Conservation (phyloP, 2,113 vertebrate species). For the Camelus bactrianus region DNA sequence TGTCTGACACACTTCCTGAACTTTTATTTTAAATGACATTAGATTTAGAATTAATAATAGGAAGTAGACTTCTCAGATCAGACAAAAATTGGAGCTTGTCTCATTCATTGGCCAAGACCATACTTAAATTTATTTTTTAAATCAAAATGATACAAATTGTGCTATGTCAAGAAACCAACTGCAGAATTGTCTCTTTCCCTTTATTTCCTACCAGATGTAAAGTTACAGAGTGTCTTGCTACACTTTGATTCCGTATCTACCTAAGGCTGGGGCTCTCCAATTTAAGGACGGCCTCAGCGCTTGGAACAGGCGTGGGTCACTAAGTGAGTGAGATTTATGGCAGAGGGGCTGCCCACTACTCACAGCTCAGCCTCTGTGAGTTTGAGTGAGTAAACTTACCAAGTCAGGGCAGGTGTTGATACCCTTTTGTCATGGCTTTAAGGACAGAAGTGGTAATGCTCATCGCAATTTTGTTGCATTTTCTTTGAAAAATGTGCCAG, state of each 20-base stretch:
- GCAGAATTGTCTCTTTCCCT: not conserved
- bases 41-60: conserved; percentile 7
- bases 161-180: not conserved
- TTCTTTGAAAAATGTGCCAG: not conserved
- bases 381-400: not conserved
- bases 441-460: not conserved
- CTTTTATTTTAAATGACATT: conserved; percentile 39
- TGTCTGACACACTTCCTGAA: not conserved
- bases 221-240: not conserved
- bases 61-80: not conserved
- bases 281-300: not conserved
- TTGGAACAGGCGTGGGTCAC: not conserved
- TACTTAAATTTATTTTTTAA: not conserved
- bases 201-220: not conserved
- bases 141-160: not conserved
- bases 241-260: not conserved
- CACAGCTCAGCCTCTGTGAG: not conserved
- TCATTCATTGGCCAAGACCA: not conserved
- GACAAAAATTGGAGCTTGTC: not conserved
- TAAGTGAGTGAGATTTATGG: not conserved
- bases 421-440: not conserved
- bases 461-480: not conserved
- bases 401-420: not conserved
- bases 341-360: rapidly evolving
- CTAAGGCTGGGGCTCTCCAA: not conserved